Percentiles rank a stretch among this genome's conserved stretches.
These are phyloP conservation scores for Oceanodroma leucorhoa DNA, from an alignment of 2,797 vertebrate genomes.

Conservation along the genomic window DNA sequence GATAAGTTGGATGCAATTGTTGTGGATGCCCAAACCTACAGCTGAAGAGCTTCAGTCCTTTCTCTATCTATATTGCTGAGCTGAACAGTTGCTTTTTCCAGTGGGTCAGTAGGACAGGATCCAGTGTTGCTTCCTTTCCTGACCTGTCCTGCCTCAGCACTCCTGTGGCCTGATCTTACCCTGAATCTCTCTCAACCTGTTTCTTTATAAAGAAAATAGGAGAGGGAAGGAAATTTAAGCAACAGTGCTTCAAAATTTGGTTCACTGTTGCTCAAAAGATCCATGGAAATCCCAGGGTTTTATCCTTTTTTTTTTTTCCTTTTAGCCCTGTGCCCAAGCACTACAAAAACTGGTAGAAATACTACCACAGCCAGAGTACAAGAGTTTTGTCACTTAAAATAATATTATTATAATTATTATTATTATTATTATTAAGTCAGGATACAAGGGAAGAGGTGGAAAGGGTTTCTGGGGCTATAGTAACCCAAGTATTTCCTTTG, in stretches of 20 bases:
- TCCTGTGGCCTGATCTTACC: rapidly evolving
- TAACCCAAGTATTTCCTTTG: neutral
- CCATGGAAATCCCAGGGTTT: neutral
- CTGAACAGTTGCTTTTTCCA: neutral
- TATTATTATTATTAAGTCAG: neutral
- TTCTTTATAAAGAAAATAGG: neutral
- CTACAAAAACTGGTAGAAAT: neutral
- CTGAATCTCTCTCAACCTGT: neutral
- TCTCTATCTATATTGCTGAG: neutral
- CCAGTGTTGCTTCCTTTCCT: neutral
- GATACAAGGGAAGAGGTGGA: neutral
- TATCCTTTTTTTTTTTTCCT: neutral
- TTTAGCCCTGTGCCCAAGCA: neutral
- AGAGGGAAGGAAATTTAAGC: neutral
- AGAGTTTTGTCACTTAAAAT: neutral
- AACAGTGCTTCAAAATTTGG: neutral
- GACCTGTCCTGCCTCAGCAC: neutral
- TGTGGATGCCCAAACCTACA: neutral
- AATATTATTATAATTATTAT: neutral
- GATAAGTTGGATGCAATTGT: neutral
- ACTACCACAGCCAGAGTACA: neutral
- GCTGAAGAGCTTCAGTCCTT: neutral
- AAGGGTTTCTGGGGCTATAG: neutral
- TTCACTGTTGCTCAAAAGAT: neutral
- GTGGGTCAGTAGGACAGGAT: neutral